phyloP scores from a whole-genome alignment of 2,797 vertebrate species.

The Pristis pectinata region DNA sequence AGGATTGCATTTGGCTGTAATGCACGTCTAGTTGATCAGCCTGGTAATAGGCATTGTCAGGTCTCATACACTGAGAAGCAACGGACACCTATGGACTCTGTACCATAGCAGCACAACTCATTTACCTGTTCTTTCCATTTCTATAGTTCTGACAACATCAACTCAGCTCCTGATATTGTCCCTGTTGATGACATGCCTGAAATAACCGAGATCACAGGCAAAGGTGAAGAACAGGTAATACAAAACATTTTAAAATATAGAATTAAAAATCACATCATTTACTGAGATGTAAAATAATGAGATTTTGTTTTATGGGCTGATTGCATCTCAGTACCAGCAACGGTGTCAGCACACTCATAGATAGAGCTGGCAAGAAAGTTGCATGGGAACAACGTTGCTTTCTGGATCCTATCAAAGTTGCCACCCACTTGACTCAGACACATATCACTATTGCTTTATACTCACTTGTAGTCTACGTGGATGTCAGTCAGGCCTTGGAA shows the following conservation, averaged over 20 bases:
- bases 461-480: no score
- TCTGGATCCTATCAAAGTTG: neutral
- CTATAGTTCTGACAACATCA: neutral
- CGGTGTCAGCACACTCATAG: no score
- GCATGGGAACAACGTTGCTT: neutral
- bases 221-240: slow-evolving; percentile 10
- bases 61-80: neutral
- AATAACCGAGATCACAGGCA: neutral
- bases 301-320: neutral
- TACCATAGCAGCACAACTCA: neutral
- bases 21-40: neutral
- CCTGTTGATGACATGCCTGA: neutral
- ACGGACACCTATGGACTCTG: neutral
- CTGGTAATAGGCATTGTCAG: neutral
- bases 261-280: neutral
- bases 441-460: neutral
- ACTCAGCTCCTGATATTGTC: neutral
- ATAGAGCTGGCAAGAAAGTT: neutral
- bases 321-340: neutral
- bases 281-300: neutral
- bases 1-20: neutral
- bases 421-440: neutral
- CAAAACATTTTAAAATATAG: neutral
- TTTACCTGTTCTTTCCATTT: neutral
- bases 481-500: no score